Percentiles rank a stretch among this genome's conserved stretches.
Conservation (phyloP, 2,113 vertebrate genomes). For the Sula dactylatra region DNA sequence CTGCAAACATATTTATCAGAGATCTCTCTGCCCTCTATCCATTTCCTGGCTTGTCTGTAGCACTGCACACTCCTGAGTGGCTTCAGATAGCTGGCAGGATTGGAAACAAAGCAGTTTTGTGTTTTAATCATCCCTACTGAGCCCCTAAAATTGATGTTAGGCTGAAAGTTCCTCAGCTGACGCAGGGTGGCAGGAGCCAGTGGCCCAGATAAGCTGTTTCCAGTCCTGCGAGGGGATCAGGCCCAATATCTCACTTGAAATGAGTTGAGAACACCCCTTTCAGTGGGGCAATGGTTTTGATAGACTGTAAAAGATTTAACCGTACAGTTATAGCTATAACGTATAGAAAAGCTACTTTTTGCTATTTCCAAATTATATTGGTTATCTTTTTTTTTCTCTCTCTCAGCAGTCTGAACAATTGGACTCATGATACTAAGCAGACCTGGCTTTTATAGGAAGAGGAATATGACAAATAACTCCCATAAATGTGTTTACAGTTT, state of each 20-base stretch:
- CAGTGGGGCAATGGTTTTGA: neutral
- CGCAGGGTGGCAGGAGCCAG: neutral
- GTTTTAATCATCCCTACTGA: neutral
- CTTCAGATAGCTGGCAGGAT: constrained; percentile 18
- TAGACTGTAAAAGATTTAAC: constrained; percentile 5
- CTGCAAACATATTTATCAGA: neutral
- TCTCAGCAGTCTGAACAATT: constrained; percentile 10
- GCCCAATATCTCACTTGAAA: neutral
- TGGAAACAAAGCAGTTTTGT: constrained; percentile 35
- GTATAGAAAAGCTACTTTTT: constrained; percentile 14
- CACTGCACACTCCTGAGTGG: neutral
- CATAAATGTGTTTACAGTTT: constrained; percentile 18
- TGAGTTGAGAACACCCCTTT: neutral
- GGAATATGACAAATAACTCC: constrained; percentile 12
- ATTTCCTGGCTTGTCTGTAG: constrained; percentile 9
- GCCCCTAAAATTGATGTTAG: constrained; percentile 7
- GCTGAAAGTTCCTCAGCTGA: neutral
- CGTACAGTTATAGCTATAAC: neutral
- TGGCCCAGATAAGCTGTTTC: neutral
- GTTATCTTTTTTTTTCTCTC: constrained; percentile 1
- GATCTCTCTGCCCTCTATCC: neutral
- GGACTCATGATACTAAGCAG: neutral
- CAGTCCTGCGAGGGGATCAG: neutral
- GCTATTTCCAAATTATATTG: neutral
- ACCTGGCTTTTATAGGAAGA: constrained; percentile 15